phyloP scores from a whole-genome alignment of 2,888 invertebrate species.

The Drosophila mercatorum region DNA sequence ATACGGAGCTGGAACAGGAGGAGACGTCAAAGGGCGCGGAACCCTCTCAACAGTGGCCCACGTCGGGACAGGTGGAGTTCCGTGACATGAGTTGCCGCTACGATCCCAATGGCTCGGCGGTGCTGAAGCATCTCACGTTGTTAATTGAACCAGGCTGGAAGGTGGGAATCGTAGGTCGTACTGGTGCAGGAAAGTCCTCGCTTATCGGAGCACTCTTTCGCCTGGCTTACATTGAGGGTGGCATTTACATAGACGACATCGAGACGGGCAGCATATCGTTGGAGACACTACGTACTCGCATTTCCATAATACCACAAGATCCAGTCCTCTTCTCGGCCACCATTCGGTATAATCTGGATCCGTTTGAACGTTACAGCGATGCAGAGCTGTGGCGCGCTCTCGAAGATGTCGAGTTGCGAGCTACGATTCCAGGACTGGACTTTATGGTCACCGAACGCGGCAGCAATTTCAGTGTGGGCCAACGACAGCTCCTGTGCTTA shows the following conservation, averaged over 20 bases:
- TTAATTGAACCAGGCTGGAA: conserved; percentile 88
- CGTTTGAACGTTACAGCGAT: conserved; percentile 85
- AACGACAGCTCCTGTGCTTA: conserved; percentile 88
- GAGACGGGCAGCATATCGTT: conserved; percentile 86
- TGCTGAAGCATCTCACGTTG: conserved; percentile 90
- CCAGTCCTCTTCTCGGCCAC: conserved; percentile 87
- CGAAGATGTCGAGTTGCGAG: conserved; percentile 85
- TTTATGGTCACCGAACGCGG: conserved; percentile 86
- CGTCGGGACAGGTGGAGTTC: conserved; percentile 87
- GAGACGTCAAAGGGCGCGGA: conserved; percentile 81
- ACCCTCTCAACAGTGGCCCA: conserved; percentile 89
- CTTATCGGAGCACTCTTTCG: conserved; percentile 92
- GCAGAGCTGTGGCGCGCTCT: conserved; percentile 82
- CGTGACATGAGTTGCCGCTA: conserved; percentile 87
- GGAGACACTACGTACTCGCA: conserved; percentile 85
- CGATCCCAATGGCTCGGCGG: conserved; percentile 86
- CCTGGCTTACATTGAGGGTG: conserved; percentile 89
- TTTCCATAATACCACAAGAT: conserved; percentile 87
- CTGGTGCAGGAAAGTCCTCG: conserved; percentile 93
- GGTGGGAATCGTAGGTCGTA: conserved; percentile 93
- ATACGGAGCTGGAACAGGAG: conserved; percentile 89
- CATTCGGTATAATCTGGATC: conserved; percentile 88
- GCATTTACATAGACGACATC: conserved; percentile 90
- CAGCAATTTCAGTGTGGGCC: conserved; percentile 88
- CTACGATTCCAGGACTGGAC: conserved; percentile 85